Evolutionary conservation across 2,888 invertebrate species (phyloP), one percentile per base, ranked within the genome.

Genomic region (Ceratothoa steindachneri): DNA sequence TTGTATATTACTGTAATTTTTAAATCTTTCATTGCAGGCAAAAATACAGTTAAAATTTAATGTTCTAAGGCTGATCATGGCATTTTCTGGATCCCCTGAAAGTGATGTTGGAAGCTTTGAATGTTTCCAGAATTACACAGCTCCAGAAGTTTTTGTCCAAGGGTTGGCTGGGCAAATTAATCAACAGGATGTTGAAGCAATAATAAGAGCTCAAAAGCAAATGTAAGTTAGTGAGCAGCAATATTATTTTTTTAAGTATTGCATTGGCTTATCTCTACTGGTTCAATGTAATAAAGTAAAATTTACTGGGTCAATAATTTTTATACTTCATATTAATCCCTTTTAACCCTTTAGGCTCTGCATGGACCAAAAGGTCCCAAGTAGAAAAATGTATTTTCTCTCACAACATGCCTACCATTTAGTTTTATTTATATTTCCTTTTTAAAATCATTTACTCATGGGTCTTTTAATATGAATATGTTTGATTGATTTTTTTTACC

Each of bases 71-170:
- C 41, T 41, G 41, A 24, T 22, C 12, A 60, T 60, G 60, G 60
- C 60, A 2, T n/a, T 60, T 15, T 60, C 60, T 22, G 60, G 60
- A 15, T 60, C 60, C 24, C 60, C 60, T 22, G 60, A 60, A 24
- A 60, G 60, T 60, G 79, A 79, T 15, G 64, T 74, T 5, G 79
- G 75, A 19, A 74, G 76, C 70, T 72, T 77, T 28, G 80, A 80
- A 5, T 80, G 80, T 82, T 93, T 93, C 83, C 92, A 93, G 85
- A 94, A 93, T 84, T 93, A 92, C 82, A 91, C 93, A 0, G 93
- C 95, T 0, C 91, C 95, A 0, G 95, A 95, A 83, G 93, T 94
- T 0, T 95, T 95, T 82, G 90, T 94, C n/a, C 95, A 95, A 84
- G 93, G 94, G 0, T 85, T 95, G 22, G 93, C 95, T 5, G 94